Conservation (phyloP, 2,888 invertebrate species). For the Sussaba pulchella region DNA sequence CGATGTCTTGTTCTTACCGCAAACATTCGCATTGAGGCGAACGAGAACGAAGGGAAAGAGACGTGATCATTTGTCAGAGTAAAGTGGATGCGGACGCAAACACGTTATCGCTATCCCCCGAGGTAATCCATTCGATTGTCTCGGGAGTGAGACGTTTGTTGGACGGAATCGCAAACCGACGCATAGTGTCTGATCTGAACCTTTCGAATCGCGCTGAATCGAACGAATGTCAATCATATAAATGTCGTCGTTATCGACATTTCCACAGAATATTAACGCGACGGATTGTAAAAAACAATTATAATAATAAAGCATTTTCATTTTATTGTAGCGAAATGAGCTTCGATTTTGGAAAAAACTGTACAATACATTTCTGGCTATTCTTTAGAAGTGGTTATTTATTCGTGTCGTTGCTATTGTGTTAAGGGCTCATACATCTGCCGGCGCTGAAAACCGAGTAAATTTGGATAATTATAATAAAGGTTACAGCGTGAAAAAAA, state of each 20-base stretch:
- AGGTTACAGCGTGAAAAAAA: too few species aligned
- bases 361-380: too few species aligned
- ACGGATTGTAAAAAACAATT: too few species aligned
- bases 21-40: conserved; percentile 20
- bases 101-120: conserved; percentile 76
- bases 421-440: too few species aligned
- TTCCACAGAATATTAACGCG: neutral
- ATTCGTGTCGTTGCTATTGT: too few species aligned
- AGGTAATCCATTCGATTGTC: conserved; percentile 76
- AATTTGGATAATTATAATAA: too few species aligned
- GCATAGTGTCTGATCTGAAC: conserved; percentile 23
- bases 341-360: neutral
- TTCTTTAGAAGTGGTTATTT: too few species aligned
- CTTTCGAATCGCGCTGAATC: neutral
- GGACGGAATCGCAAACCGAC: conserved; percentile 54
- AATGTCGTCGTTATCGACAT: neutral
- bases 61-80: conserved; percentile 77
- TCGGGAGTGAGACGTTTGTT: conserved; percentile 66
- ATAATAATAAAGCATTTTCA: neutral
- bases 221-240: neutral
- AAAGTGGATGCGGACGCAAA: conserved; percentile 78
- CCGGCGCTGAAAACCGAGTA: too few species aligned
- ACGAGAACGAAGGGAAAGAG: conserved; percentile 24
- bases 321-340: neutral
- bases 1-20: conserved; percentile 2